Evolutionary conservation across 2,113 vertebrate species (phyloP).

Genomic region (Hydropotes inermis): DNA sequence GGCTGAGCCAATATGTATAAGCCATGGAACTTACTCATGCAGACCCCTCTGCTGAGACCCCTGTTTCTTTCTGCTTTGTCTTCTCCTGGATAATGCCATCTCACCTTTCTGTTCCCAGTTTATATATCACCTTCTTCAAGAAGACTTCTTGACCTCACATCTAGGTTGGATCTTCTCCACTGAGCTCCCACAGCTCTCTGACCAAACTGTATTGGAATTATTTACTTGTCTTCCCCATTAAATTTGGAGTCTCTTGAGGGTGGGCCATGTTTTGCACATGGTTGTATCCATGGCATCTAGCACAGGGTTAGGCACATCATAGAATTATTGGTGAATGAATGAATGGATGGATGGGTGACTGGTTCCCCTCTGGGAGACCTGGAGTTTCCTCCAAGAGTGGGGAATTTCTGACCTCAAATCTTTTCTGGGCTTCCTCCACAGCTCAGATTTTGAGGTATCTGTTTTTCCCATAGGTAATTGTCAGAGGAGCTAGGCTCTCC

Average conservation of each 20-base stretch:
- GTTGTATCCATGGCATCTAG: neutral
- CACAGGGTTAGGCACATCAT: neutral
- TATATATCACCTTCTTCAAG: neutral
- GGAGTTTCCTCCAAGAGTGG: neutral
- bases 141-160: neutral
- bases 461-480: neutral
- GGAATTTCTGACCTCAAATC: neutral
- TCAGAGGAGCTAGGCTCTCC: neutral
- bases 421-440: neutral
- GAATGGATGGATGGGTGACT: neutral
- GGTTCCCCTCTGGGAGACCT: neutral
- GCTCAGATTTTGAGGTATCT: neutral
- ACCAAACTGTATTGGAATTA: neutral
- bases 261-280: neutral
- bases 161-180: neutral
- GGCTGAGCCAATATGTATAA: neutral
- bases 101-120: neutral
- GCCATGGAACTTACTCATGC: neutral
- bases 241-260: neutral
- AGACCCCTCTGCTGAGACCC: neutral
- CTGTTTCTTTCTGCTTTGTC: neutral
- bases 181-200: neutral
- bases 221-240: neutral
- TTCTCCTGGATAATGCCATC: neutral
- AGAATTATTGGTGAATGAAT: neutral